Base-by-base conservation (phyloP, 2,888 invertebrate species). In the Pyrocoelia pectoralis region DNA sequence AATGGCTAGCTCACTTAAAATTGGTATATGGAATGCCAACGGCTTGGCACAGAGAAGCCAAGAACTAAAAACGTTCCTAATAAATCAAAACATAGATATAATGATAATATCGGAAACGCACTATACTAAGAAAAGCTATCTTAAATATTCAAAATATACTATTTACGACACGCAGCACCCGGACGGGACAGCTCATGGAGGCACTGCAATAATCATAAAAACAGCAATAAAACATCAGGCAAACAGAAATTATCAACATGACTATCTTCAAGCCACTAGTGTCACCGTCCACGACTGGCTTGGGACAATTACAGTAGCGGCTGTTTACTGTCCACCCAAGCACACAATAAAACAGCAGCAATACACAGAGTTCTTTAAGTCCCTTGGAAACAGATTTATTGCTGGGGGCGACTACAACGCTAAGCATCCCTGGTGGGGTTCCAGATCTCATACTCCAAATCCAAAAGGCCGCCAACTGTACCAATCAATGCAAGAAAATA, bases 371-470 rank as follows among this genome's bases (percentile, higher is more conserved):
- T 68, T 61, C 19, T 70, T 70, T 56, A 54, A 62, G 8, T 40
- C 55, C 54, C 48, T 70, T 9, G 69, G 68, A 6, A 41, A 38
- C 14, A 51, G 53, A 14, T 69, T 69, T 53, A 52, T 71, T 12
- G 57, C 62, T 1, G 68, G 63, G 5, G 65, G 69, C 4, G 69
- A 69, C 51, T 70, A 56, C 18, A 70, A 70, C 19, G 65, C 71
- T 8, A 71, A 68, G 29, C 70, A 71, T 41, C 58, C 43, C 1
- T 6, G 15, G n/a, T 71, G 70, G 70, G 50, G 28, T 12, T 50
- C 50, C n/a, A 50, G 50, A 50, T 50, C 28, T 3, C 1, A 49
- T 24, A 19, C 9, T 9, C 49, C 49, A 24, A 50, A 3, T 2
- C 28, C 28, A 29, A 50, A 12, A 50, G 18, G 46, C 17, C 5